phyloP scores from a whole-genome alignment of 1,140 invertebrate species.

The Drosophila bipectinata region DNA sequence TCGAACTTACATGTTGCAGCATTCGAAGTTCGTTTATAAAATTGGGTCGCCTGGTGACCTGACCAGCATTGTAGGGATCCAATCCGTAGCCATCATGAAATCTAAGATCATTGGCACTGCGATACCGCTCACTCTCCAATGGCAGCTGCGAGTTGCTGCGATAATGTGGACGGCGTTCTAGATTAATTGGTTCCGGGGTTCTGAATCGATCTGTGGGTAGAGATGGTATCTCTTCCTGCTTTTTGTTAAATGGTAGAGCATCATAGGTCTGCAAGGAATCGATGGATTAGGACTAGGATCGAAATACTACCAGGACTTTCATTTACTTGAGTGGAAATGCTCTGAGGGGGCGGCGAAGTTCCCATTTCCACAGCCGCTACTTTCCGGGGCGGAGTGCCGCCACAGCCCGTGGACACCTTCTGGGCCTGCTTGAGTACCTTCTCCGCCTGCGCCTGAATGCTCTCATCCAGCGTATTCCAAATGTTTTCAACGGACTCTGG shows the following conservation, averaged over 20 bases:
- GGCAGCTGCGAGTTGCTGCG: slow-evolving; percentile 58
- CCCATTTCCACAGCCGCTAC: slow-evolving; percentile 85
- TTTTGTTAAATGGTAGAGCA: slow-evolving; percentile 54
- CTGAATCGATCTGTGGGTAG: slow-evolving; percentile 48
- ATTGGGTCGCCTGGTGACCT: slow-evolving; percentile 55
- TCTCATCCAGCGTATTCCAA: slow-evolving; percentile 82
- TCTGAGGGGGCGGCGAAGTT: slow-evolving; percentile 93
- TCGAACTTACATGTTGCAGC: slow-evolving; percentile 61
- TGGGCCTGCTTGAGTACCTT: slow-evolving; percentile 66
- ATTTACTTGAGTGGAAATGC: slow-evolving; percentile 92
- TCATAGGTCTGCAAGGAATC: slow-evolving; percentile 82
- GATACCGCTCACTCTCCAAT: slow-evolving; percentile 64
- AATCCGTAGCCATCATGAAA: slow-evolving; percentile 20
- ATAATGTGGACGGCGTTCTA: slow-evolving; percentile 56
- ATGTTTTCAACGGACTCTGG: slow-evolving; percentile 82
- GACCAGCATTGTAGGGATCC: slow-evolving; percentile 29
- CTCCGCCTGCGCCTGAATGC: slow-evolving; percentile 77
- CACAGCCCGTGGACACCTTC: slow-evolving; percentile 86
- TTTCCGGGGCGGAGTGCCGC: slow-evolving; percentile 85
- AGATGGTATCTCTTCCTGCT: slow-evolving; percentile 21
- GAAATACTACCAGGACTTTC: not conserved
- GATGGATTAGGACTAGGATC: not conserved
- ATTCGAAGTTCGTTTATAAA: slow-evolving; percentile 62
- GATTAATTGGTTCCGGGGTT: slow-evolving; percentile 47
- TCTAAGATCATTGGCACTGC: slow-evolving; percentile 67